These are phyloP conservation scores for Phengaris alcon DNA, from an alignment of 2,888 invertebrate species.

Conservation along the genomic window DNA sequence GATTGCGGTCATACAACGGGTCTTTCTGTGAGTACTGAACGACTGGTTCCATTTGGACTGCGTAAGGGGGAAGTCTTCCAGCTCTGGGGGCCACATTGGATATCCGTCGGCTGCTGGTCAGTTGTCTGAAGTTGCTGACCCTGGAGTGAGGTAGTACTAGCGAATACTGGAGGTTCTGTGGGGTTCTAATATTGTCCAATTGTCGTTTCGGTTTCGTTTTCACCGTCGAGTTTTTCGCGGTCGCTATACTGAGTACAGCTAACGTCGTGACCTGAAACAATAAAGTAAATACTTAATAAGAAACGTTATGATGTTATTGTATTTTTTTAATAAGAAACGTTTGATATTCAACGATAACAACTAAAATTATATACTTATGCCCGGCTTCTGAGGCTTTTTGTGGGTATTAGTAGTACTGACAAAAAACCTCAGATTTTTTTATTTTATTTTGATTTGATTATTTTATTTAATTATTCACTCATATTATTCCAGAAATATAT, in stretches of 20 bases:
- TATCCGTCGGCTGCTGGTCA: conserved; percentile 76
- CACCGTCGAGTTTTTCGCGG: conserved; percentile 69
- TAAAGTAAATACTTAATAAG: conserved; percentile 33
- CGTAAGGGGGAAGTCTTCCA: conserved; percentile 83
- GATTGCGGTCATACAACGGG: conserved; percentile 83
- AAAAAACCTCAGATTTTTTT: too few relatives aligned
- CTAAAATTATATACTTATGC: too few relatives aligned
- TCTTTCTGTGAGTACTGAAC: conserved; percentile 89
- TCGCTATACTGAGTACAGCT: conserved; percentile 75
- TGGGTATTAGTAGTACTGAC: too few relatives aligned
- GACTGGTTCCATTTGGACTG: conserved; percentile 89
- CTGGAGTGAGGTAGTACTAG: conserved; percentile 79
- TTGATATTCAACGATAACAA: background rate
- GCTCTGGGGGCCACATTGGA: conserved; percentile 69
- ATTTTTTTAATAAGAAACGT: background rate
- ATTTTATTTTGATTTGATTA: too few relatives aligned
- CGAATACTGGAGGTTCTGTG: conserved; percentile 80
- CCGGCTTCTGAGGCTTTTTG: too few relatives aligned
- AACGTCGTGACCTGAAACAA: conserved; percentile 79
- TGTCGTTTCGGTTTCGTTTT: conserved; percentile 77
- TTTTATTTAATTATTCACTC: too few relatives aligned
- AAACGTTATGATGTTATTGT: too few relatives aligned
- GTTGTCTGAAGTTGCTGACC: conserved; percentile 73
- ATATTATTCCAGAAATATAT: too few relatives aligned
- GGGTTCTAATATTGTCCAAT: conserved; percentile 74